Evolutionary conservation across 2,888 invertebrate species (phyloP).

Genomic region (Argyra leucocephala): DNA sequence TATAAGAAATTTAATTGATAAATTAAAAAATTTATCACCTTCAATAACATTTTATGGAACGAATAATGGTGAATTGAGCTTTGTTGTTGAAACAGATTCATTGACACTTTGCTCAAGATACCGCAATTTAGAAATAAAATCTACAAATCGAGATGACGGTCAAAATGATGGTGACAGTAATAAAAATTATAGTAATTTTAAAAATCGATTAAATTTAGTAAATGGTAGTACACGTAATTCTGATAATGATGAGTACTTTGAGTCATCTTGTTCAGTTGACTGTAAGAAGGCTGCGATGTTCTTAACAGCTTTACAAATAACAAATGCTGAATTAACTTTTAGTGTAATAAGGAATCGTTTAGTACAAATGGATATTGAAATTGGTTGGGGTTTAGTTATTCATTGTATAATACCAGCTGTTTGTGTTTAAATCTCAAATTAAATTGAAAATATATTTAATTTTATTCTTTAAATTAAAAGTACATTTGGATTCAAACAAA

Average conservation of each 20-base stretch:
- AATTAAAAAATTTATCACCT: conserved; percentile 70
- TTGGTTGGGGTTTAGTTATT: conserved; percentile 63
- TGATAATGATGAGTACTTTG: conserved; percentile 38
- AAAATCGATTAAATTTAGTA: too few species aligned
- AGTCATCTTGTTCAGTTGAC: conserved; percentile 57
- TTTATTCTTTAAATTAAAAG: too few species aligned
- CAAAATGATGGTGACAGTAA: conserved; percentile 33
- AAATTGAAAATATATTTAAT: neutral
- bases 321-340: conserved; percentile 62
- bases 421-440: conserved; percentile 31
- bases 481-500: too few species aligned
- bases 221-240: too few species aligned
- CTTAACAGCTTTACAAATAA: conserved; percentile 66
- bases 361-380: conserved; percentile 63
- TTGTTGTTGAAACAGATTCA: conserved; percentile 70
- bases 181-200: conserved; percentile 35
- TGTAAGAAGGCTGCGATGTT: conserved; percentile 72
- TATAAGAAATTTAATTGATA: conserved; percentile 68
- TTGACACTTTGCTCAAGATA: conserved; percentile 76
- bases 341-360: conserved; percentile 65
- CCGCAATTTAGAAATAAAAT: conserved; percentile 57
- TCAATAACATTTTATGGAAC: conserved; percentile 63
- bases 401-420: conserved; percentile 74
- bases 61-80: conserved; percentile 57
- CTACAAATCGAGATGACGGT: conserved; percentile 24